Evolutionary conservation across 1,140 invertebrate genomes (phyloP).

Genomic region (Dendrolimus kikuchii): DNA sequence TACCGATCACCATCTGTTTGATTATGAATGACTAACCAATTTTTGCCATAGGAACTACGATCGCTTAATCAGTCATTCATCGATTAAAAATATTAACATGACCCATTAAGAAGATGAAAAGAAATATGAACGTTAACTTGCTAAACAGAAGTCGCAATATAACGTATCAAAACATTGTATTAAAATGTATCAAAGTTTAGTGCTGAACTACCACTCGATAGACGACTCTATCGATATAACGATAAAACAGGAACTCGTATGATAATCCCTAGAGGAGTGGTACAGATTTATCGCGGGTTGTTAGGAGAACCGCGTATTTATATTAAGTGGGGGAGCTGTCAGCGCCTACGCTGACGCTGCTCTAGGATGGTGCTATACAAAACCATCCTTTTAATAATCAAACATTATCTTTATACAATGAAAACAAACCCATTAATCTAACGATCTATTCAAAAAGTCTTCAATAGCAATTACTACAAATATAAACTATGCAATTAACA

Average conservation of each 20-base stretch:
- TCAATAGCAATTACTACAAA: too few relatives aligned
- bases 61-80: too few relatives aligned
- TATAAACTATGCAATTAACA: too few relatives aligned
- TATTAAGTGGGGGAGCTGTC: constrained; percentile 69
- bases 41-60: too few relatives aligned
- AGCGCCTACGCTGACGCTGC: constrained; percentile 57
- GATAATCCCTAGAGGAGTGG: constrained; percentile 26
- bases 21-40: too few relatives aligned
- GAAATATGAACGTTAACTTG: constrained; percentile 1
- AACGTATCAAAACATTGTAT: constrained; percentile 4
- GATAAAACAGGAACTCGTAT: constrained; percentile 37
- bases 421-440: background rate
- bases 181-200: constrained; percentile 27
- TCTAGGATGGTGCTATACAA: constrained; percentile 57
- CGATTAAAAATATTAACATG: background rate
- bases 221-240: constrained; percentile 39
- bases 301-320: constrained; percentile 62
- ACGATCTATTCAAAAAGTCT: too few relatives aligned
- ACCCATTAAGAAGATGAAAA: background rate
- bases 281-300: constrained; percentile 56
- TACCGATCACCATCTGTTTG: too few relatives aligned
- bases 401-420: background rate
- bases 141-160: constrained; percentile 1
- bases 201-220: constrained; percentile 25
- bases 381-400: constrained; percentile 12